Evolutionary conservation across 2,113 vertebrate genomes (phyloP).

Genomic region (Recurvirostra avosetta): DNA sequence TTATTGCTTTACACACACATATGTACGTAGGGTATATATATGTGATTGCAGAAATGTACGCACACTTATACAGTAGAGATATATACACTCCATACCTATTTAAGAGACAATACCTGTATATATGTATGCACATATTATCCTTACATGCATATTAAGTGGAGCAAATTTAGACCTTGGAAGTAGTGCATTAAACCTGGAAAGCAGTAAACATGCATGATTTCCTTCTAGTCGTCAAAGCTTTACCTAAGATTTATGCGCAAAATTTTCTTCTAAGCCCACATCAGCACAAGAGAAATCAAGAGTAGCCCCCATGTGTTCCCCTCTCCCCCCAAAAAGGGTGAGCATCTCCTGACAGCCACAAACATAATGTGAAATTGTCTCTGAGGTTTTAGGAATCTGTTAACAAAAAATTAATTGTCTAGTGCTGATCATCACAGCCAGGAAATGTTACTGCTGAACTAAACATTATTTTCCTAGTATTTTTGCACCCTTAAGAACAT

Average conservation of each 20-base stretch:
- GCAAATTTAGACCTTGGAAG: background rate
- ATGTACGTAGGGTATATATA: background rate
- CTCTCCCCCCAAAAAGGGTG: accelerated
- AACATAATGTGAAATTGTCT: background rate
- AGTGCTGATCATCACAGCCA: background rate
- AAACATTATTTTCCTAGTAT: background rate
- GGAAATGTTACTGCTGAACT: background rate
- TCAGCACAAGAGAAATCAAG: background rate
- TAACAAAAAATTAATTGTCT: background rate
- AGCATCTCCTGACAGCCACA: background rate
- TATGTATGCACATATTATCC: background rate
- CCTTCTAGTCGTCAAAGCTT: background rate
- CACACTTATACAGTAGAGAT: background rate
- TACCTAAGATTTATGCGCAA: background rate
- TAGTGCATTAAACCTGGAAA: background rate
- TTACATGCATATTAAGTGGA: background rate
- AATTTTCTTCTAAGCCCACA: background rate
- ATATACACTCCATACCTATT: background rate
- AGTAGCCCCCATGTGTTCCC: background rate
- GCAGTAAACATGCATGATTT: background rate
- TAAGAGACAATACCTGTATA: background rate
- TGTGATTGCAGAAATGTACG: background rate
- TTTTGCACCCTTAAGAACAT: background rate
- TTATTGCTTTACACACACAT: background rate
- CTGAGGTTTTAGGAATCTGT: background rate